Percentiles rank a stretch among this genome's conserved stretches.
Evolutionary conservation across 2,888 invertebrate species (phyloP).

Genomic region (Tenthredo livida): DNA sequence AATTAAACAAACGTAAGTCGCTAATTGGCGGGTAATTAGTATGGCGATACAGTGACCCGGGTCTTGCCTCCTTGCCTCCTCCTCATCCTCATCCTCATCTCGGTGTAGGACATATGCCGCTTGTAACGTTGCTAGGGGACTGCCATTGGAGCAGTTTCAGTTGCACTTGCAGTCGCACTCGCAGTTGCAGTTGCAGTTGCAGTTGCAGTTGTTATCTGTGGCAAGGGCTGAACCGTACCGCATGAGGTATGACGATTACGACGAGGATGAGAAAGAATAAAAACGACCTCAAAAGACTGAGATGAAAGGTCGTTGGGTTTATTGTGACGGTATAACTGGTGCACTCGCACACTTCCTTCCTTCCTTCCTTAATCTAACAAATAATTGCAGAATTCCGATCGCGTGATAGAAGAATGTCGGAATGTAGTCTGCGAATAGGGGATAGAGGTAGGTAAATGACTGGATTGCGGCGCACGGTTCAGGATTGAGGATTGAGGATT

Average conservation of each 20-base stretch:
- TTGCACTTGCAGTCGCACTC: background rate
- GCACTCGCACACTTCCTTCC: no score
- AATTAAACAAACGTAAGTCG: conserved; percentile 72
- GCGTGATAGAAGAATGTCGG: no score
- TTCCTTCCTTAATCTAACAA: no score
- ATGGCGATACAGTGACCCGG: conserved; percentile 69
- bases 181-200: background rate
- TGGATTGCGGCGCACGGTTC: background rate
- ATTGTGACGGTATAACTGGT: background rate
- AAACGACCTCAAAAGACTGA: background rate
- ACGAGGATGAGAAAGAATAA: background rate
- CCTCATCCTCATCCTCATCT: background rate
- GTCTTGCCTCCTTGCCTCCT: conserved; percentile 52
- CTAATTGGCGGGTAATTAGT: conserved; percentile 76
- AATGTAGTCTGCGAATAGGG: no score
- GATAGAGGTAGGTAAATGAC: background rate
- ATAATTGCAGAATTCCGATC: no score
- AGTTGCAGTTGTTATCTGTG: background rate
- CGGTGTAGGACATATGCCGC: background rate
- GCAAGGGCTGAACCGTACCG: background rate
- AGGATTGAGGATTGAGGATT: conserved; percentile 53
- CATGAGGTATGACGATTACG: no score
- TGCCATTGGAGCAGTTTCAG: background rate
- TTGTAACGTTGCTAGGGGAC: conserved; percentile 20
- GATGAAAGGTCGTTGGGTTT: background rate